A percentile compares a stretch with the other conserved stretches of the same genome.
Conservation (phyloP, 2,888 invertebrate genomes). For the Eremobia ochroleuca region DNA sequence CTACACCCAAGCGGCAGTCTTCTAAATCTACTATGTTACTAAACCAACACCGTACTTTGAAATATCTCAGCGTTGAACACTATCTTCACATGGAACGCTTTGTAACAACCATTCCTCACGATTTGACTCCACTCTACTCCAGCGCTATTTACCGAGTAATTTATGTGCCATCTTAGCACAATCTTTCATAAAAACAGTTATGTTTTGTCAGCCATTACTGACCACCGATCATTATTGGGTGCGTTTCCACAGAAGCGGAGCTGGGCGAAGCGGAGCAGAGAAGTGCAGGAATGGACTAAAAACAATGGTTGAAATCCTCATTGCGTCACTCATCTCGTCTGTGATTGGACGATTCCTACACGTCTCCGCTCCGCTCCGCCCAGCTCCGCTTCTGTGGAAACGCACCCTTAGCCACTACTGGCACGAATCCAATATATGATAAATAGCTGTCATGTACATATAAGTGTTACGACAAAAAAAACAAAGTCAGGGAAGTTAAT, state of each 20-base stretch:
- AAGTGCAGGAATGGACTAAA: too few relatives aligned
- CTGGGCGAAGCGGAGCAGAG: too few relatives aligned
- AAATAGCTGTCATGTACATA: slow-evolving; percentile 31
- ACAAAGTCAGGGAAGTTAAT: not conserved
- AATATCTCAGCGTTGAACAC: slow-evolving; percentile 5
- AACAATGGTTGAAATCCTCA: too few relatives aligned
- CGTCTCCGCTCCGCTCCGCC: too few relatives aligned
- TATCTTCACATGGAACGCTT: slow-evolving; percentile 25
- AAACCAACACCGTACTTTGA: slow-evolving; percentile 29
- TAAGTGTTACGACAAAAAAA: slow-evolving; percentile 28
- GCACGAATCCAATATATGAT: slow-evolving; percentile 44
- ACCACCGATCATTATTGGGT: slow-evolving; percentile 10
- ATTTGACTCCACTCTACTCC: slow-evolving; percentile 7
- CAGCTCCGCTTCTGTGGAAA: too few relatives aligned
- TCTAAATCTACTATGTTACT: not conserved
- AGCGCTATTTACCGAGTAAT: slow-evolving; percentile 11
- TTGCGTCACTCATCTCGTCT: too few relatives aligned
- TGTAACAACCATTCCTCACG: slow-evolving; percentile 46
- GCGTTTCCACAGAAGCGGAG: too few relatives aligned
- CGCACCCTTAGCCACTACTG: slow-evolving; percentile 40
- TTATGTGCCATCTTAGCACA: slow-evolving; percentile 3
- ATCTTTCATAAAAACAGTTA: slow-evolving; percentile 52
- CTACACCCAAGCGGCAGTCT: too few relatives aligned
- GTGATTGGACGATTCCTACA: too few relatives aligned
- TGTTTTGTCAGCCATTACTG: slow-evolving; percentile 24